Conservation (phyloP, 2,113 vertebrate species). For the Trachemys scripta region DNA sequence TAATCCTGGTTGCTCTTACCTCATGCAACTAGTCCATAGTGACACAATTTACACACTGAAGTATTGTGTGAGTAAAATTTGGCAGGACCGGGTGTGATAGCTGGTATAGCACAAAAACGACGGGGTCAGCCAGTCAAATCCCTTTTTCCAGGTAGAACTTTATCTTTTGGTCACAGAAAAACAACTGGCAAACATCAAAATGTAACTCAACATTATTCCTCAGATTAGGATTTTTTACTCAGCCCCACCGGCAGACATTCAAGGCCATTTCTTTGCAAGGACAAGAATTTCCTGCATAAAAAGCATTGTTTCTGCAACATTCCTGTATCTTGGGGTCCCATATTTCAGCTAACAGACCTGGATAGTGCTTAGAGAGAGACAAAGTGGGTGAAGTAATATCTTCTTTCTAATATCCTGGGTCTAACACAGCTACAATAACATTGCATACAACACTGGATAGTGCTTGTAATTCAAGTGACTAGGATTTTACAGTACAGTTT, state of each 20-base stretch:
- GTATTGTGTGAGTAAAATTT: constrained; percentile 34
- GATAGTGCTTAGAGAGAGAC: background rate
- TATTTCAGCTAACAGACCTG: background rate
- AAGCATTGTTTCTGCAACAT: background rate
- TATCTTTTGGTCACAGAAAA: background rate
- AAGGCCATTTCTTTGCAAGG: background rate
- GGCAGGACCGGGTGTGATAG: background rate
- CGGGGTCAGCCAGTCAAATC: background rate
- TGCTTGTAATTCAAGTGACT: background rate
- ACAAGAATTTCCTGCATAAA: background rate
- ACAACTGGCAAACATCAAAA: background rate
- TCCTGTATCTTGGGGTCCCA: rapidly evolving
- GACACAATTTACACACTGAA: constrained; percentile 37
- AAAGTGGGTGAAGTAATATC: background rate
- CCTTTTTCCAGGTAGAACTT: background rate
- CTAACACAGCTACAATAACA: background rate
- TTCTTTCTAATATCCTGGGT: background rate
- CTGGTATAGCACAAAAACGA: background rate
- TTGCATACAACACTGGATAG: background rate
- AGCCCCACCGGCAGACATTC: background rate
- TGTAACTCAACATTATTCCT: background rate
- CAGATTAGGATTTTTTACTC: background rate
- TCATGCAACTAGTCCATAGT: constrained; percentile 32
- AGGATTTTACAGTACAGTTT: background rate
- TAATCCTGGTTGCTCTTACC: constrained; percentile 28